Evolutionary conservation across 2,113 vertebrate species (phyloP).

Genomic region (Labeo catla): DNA sequence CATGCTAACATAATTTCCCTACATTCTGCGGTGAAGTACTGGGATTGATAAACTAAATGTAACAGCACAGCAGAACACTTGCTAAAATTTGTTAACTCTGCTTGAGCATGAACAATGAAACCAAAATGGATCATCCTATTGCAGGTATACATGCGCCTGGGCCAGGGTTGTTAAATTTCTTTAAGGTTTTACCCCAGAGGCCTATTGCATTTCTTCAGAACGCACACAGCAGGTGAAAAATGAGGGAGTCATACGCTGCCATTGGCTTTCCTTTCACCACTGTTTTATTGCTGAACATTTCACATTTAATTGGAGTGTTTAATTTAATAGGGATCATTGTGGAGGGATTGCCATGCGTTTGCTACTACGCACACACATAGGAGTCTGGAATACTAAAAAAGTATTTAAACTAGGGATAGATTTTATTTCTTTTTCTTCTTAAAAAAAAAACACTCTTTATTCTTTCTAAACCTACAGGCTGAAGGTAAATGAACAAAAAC

Average conservation of each 20-base stretch:
- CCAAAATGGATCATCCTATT: neutral
- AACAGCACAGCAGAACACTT: neutral
- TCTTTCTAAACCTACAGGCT: neutral
- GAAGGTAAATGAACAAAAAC: neutral
- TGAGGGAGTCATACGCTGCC: slow-evolving; percentile 68
- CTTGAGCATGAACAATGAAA: neutral
- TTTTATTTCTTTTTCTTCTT: neutral
- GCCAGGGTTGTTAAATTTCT: slow-evolving; percentile 53
- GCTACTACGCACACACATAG: slow-evolving; percentile 55
- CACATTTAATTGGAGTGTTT: slow-evolving; percentile 74
- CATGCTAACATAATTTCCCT: neutral
- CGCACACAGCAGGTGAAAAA: slow-evolving; percentile 68
- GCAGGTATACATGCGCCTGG: slow-evolving; percentile 54
- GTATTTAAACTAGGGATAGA: neutral
- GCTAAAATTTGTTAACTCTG: neutral
- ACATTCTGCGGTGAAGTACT: neutral
- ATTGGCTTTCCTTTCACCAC: slow-evolving; percentile 61
- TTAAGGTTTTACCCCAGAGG: slow-evolving; percentile 65
- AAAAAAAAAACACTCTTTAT: neutral
- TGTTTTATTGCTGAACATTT: slow-evolving; percentile 70
- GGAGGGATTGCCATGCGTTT: slow-evolving; percentile 71
- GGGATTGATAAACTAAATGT: neutral
- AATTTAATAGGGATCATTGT: slow-evolving; percentile 69
- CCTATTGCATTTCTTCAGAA: slow-evolving; percentile 66
- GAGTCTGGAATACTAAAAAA: neutral